These are phyloP conservation scores for Rutilus rutilus DNA, from an alignment of 2,113 vertebrate genomes.

Conservation along the genomic window DNA sequence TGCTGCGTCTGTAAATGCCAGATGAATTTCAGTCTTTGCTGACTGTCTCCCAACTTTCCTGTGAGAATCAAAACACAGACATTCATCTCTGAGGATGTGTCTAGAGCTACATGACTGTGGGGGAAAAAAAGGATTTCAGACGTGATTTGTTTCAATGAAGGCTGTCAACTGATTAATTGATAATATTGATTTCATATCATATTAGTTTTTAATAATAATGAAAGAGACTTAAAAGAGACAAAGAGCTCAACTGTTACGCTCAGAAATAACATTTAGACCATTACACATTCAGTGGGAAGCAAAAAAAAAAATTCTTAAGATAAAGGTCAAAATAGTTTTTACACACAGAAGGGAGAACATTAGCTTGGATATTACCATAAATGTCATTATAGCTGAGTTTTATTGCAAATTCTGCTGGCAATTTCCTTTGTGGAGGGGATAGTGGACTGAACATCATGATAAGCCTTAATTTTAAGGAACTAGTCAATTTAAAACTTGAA, in stretches of 20 bases:
- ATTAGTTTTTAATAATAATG: neutral
- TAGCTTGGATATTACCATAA: neutral
- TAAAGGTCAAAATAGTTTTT: neutral
- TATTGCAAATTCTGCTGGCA: neutral
- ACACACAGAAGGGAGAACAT: neutral
- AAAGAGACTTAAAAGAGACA: neutral
- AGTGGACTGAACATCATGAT: neutral
- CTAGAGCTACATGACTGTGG: neutral
- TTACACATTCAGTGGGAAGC: neutral
- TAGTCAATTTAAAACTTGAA: neutral
- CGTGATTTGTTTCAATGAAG: neutral
- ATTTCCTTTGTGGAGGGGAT: neutral
- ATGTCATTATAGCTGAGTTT: neutral
- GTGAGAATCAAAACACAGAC: constrained; percentile 15
- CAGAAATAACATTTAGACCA: neutral
- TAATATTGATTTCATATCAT: neutral
- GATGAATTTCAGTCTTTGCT: constrained; percentile 27
- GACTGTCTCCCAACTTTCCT: neutral
- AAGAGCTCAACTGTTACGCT: neutral
- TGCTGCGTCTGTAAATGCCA: constrained; percentile 19
- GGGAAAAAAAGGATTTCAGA: neutral
- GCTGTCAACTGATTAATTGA: neutral
- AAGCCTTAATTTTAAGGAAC: constrained; percentile 4
- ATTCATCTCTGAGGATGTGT: neutral
- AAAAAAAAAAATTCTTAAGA: neutral